Evolutionary conservation across 2,888 invertebrate genomes (phyloP), one percentile per base, ranked within the genome.

Genomic region (Troides helena): DNA sequence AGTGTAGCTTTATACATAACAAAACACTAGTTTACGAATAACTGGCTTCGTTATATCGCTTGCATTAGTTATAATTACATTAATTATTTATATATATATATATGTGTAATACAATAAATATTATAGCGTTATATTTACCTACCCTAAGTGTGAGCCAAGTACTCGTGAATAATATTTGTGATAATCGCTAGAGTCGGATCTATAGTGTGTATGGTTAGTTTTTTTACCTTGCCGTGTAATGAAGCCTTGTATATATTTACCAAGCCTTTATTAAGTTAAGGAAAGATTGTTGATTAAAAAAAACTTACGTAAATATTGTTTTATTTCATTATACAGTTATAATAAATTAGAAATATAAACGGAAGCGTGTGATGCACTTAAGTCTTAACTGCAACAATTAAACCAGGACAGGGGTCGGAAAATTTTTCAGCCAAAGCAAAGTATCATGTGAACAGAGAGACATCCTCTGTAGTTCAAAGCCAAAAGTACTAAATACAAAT

Each of bases 171-270:
- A 72, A 74, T 74, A 81, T 80, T 84, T 86, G 88, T 88, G 87
- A 89, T 87, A 89, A 82, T 80, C 82, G 84, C 83, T 82, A 79
- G 82, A 86, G 84, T 87, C 78, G 82, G 82, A 83, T 82, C 80
- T 82, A 77, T 86, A 86, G 82, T 81, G 77, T 86, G 83, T 85
- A 86, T 88, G 86, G 86, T 87, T 89, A 87, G 88, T 92, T 90
- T 90, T 70, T 90, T 87, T 91, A 91, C 90, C 91, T 90, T 91
- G 90, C 90, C 90, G 87, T 86, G 81, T 89, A 87, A 88, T 89
- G 81, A 90, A 89, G 90, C 91, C 91, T 87, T 92, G 92, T 92
- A 92, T 88, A 92, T 92, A 92, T 85, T 86, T 88, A 89, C 85
- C 86, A 89, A 89, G 92, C 92, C 90, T 92, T 91, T 91, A 90